Evolutionary conservation across 2,113 vertebrate species (phyloP).

Genomic region (Heteronetta atricapilla): DNA sequence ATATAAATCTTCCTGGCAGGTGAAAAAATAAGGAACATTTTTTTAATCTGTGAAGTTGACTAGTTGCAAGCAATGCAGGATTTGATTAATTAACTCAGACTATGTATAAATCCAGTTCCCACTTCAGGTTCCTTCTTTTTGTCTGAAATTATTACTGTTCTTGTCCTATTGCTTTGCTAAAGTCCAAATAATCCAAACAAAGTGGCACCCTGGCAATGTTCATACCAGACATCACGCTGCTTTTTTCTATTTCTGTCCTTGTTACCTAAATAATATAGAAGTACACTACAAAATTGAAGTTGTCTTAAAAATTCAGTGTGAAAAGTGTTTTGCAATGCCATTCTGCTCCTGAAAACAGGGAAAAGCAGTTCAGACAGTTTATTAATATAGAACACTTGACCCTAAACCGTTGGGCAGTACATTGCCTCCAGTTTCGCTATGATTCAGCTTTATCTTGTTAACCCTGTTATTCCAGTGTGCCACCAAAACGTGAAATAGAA

Average conservation of each 20-base stretch:
- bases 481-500: not conserved
- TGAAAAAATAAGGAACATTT: not conserved
- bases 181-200: not conserved
- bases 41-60: not conserved
- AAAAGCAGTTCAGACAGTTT: not conserved
- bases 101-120: not conserved
- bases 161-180: not conserved
- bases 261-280: not conserved
- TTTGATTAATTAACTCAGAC: not conserved
- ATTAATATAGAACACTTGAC: not conserved
- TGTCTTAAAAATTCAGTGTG: not conserved
- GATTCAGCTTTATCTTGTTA: not conserved
- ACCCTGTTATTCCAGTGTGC: not conserved
- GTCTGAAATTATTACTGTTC: not conserved
- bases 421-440: not conserved
- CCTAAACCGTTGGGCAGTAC: not conserved
- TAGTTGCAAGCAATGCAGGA: not conserved
- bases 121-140: not conserved
- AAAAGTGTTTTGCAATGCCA: not conserved
- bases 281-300: not conserved
- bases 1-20: not conserved
- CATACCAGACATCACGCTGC: rapidly evolving
- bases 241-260: not conserved
- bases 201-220: not conserved
- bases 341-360: not conserved